These are phyloP conservation scores for Himalopsyche anomala DNA, from an alignment of 2,888 invertebrate species.

Conservation along the genomic window DNA sequence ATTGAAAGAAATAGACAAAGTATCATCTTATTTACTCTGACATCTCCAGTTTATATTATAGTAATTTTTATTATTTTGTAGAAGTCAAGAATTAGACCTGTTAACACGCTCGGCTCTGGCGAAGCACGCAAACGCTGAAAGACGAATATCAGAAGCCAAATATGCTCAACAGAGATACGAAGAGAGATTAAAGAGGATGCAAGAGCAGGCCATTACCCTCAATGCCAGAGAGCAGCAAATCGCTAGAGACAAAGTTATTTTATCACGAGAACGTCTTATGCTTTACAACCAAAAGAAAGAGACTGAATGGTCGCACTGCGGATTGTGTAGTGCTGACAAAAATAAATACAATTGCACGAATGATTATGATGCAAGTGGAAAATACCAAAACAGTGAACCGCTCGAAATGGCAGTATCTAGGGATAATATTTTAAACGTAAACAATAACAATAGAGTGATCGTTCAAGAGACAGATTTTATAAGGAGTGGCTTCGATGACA, in stretches of 20 bases:
- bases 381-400: constrained; percentile 37
- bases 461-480: not conserved
- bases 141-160: constrained; percentile 77
- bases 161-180: constrained; percentile 77
- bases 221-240: constrained; percentile 78
- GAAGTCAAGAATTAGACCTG: constrained; percentile 75
- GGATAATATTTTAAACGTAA: constrained; percentile 32
- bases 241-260: constrained; percentile 78
- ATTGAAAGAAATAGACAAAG: too few species aligned
- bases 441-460: not conserved
- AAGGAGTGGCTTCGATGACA: not conserved
- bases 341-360: constrained; percentile 67
- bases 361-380: constrained; percentile 46
- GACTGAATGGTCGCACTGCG: constrained; percentile 67
- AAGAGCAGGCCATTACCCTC: constrained; percentile 77
- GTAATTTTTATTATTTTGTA: constrained; percentile 66
- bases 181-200: constrained; percentile 77
- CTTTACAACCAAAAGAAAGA: constrained; percentile 77
- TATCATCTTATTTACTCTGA: too few species aligned
- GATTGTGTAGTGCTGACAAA: constrained; percentile 55
- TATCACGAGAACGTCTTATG: constrained; percentile 78
- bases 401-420: constrained; percentile 50
- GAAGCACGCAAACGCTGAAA: constrained; percentile 78
- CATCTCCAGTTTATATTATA: too few species aligned
- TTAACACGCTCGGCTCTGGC: constrained; percentile 77